Base-by-base conservation (phyloP, 2,113 vertebrate species). In the Brachypodius melanocephalos region DNA sequence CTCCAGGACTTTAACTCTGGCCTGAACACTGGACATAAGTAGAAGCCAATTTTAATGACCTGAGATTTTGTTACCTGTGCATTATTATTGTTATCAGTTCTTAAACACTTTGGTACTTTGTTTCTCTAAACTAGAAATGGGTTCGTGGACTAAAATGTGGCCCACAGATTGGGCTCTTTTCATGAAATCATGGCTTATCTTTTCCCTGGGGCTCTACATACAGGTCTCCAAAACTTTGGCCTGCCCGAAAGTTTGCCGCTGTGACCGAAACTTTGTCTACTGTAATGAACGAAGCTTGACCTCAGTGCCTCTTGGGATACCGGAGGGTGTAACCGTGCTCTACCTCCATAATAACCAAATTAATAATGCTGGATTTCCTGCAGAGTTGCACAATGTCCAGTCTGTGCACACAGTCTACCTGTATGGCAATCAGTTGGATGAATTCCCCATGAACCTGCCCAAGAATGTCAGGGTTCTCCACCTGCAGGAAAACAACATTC, bases 291-390 rank as follows among this genome's bases (percentile, higher is more conserved):
- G 99, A 98, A 99, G 98, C 98, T 98, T 99, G 98, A 99, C 99
- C 95, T 99, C 99, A 98, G 99, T 99, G 98, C 99, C 99, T 99
- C 98, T 99, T 98, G 99, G 99, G 95, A 99, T 99, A 93, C 98
- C 98, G 66, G 99, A 99, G 98, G 99, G 99, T 97, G 98, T 98
- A 97, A 99, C 98, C 89, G 98, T 99, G 73, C 99, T 99, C 97
- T 99, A 98, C 98, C 99, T 99, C 96, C 99, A 99, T 92, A 99
- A 99, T 98, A 99, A 99, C 99, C 99, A 99, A 99, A 99, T 99
- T 97, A 99, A 99, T 98, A 99, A 99, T 97, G 99, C 99, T 97
- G 99, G 99, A 90, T 99, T 99, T 97, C 99, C 99, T 49, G 42
- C 98, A 59, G 99, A 99, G 95, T 98, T 99, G 96, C 99, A 99